Percentiles rank a stretch among this genome's conserved stretches.
Conservation (phyloP, 2,113 vertebrate species). For the Pomatorhinus ruficollis region DNA sequence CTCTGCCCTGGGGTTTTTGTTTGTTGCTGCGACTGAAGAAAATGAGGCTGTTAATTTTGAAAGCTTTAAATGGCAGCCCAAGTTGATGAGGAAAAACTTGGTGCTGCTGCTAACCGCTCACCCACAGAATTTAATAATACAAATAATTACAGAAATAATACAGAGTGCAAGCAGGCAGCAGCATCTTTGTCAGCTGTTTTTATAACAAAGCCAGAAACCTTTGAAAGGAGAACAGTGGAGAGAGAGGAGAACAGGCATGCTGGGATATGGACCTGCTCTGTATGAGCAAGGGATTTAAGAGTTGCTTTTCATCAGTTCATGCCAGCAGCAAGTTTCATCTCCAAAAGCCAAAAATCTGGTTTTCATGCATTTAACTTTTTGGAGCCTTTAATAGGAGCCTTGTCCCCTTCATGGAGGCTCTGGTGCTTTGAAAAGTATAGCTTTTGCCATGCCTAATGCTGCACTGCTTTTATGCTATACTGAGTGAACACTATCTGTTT, state of each 20-base stretch:
- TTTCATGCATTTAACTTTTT: neutral
- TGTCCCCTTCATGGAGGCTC: neutral
- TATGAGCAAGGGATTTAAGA: neutral
- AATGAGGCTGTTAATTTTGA: conserved; percentile 1
- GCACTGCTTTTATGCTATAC: neutral
- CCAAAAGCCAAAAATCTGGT: neutral
- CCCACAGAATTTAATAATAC: neutral
- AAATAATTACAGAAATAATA: neutral
- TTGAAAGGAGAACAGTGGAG: neutral
- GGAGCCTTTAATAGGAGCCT: neutral
- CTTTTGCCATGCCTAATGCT: neutral
- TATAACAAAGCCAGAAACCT: neutral
- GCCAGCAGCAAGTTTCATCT: neutral
- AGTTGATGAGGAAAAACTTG: neutral
- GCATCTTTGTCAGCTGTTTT: neutral
- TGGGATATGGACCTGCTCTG: neutral
- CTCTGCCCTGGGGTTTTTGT: neutral
- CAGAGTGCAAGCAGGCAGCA: neutral
- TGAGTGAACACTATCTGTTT: neutral
- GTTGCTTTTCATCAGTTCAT: neutral
- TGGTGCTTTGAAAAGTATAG: neutral
- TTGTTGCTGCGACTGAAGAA: neutral
- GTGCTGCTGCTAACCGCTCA: neutral
- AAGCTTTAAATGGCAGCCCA: neutral
- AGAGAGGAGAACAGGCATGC: neutral